Evolutionary conservation across 2,797 vertebrate species (phyloP).

Genomic region (Myiothlypis chrysogaster): DNA sequence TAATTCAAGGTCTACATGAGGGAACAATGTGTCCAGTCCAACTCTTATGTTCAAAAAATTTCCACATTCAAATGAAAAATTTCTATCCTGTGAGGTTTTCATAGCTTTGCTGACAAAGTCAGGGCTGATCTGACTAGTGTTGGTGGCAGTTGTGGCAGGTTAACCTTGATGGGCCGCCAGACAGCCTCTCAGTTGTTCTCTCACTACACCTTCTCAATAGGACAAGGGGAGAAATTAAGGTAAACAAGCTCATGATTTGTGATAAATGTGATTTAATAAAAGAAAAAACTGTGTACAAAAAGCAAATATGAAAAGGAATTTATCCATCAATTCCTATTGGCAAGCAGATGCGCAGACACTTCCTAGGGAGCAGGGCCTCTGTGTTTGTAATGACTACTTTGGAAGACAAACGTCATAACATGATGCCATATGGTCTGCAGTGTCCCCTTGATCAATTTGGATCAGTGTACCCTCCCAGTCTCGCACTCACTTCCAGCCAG

Average conservation of each 20-base stretch:
- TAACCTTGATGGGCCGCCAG: not conserved
- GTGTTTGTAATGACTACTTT: not conserved
- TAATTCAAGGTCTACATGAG: not conserved
- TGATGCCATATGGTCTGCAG: not conserved
- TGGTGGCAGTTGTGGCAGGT: not conserved
- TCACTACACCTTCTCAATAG: not conserved
- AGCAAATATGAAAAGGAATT: not conserved
- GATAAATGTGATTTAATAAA: not conserved
- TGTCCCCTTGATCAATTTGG: not conserved
- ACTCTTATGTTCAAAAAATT: not conserved
- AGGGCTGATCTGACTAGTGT: not conserved
- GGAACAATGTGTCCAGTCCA: not conserved
- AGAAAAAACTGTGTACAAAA: fast-evolving
- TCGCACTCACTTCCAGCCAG: not conserved
- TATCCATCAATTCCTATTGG: not conserved
- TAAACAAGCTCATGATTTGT: not conserved
- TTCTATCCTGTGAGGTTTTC: not conserved
- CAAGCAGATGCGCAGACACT: not conserved
- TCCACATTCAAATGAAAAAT: not conserved
- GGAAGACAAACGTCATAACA: not conserved
- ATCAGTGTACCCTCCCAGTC: not conserved
- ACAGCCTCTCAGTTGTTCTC: not conserved
- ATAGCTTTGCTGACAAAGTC: not conserved
- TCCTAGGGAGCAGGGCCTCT: not conserved
- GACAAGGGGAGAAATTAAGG: not conserved